phyloP scores from a whole-genome alignment of 2,888 invertebrate species.

The Helleia helle region DNA sequence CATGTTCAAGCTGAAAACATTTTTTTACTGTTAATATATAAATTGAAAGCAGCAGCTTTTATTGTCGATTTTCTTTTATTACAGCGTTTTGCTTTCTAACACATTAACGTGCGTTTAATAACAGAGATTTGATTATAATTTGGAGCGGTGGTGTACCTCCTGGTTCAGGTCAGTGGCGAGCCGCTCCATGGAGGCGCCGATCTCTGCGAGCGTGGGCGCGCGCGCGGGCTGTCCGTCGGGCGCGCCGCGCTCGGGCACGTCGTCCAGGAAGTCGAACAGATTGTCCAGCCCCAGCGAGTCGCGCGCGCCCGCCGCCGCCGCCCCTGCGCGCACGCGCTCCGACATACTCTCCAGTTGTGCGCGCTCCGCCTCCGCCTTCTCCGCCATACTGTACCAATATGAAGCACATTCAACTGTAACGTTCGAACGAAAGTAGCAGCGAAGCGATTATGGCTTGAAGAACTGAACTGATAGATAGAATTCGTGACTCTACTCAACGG shows the following conservation, averaged over 20 bases:
- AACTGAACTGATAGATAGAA: too few species aligned
- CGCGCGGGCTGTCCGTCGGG: constrained; percentile 68
- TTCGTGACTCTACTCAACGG: too few species aligned
- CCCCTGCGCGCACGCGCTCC: constrained; percentile 75
- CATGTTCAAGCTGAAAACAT: constrained; percentile 50
- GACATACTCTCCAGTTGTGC: constrained; percentile 62
- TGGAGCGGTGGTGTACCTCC: constrained; percentile 66
- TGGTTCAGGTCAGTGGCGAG: constrained; percentile 87
- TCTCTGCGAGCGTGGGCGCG: constrained; percentile 83
- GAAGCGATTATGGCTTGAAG: too few species aligned
- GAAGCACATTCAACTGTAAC: too few species aligned
- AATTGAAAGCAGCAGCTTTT: too few species aligned
- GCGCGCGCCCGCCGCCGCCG: constrained; percentile 56
- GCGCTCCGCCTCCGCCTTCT: constrained; percentile 77
- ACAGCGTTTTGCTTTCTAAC: too few species aligned
- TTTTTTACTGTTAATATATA: too few species aligned
- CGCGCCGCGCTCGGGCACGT: constrained; percentile 74
- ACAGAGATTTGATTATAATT: neutral
- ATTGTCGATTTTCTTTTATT: too few species aligned
- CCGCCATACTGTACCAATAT: constrained; percentile 76
- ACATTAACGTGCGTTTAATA: too few species aligned
- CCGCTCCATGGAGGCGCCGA: constrained; percentile 88
- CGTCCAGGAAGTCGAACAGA: constrained; percentile 91
- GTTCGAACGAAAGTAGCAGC: too few species aligned
- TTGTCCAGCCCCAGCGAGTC: constrained; percentile 92